Conservation (phyloP, 2,797 vertebrate species). For the Acridotheres tristis region DNA sequence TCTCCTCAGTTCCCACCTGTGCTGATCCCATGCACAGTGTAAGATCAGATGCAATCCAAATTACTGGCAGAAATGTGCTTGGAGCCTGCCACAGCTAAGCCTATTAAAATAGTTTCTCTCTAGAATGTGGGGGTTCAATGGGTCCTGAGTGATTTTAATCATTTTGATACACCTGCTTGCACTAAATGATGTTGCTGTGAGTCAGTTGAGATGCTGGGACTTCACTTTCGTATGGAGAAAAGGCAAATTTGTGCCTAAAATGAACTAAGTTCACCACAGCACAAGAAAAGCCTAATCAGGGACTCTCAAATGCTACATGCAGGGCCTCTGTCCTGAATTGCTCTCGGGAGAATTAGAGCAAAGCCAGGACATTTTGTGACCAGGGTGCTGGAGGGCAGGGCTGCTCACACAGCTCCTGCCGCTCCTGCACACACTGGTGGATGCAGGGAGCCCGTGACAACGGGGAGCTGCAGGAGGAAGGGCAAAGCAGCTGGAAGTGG, state of each 20-base stretch:
- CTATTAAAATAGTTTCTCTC: not conserved
- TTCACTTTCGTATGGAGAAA: not conserved
- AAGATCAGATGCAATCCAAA: not conserved
- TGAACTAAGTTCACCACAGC: not conserved
- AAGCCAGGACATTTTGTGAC: not conserved
- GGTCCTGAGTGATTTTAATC: not conserved
- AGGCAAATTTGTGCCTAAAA: not conserved
- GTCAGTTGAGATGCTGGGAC: not conserved
- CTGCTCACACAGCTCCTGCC: not conserved
- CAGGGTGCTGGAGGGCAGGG: not conserved
- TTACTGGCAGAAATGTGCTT: not conserved
- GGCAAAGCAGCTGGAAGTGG: not conserved
- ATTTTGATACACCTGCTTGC: not conserved
- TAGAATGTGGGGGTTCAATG: not conserved
- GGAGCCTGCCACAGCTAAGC: not conserved
- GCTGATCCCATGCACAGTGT: not conserved
- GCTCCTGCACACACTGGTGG: not conserved
- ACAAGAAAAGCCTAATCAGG: not conserved
- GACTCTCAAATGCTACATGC: not conserved
- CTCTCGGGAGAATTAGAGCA: not conserved
- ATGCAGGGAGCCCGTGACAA: accelerated
- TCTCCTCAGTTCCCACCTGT: not conserved
- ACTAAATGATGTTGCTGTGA: not conserved
- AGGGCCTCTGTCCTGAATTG: not conserved
- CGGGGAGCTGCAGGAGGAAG: not conserved